These are phyloP conservation scores for Drosophila virilis DNA, from an alignment of 1,140 invertebrate genomes.

Conservation along the genomic window DNA sequence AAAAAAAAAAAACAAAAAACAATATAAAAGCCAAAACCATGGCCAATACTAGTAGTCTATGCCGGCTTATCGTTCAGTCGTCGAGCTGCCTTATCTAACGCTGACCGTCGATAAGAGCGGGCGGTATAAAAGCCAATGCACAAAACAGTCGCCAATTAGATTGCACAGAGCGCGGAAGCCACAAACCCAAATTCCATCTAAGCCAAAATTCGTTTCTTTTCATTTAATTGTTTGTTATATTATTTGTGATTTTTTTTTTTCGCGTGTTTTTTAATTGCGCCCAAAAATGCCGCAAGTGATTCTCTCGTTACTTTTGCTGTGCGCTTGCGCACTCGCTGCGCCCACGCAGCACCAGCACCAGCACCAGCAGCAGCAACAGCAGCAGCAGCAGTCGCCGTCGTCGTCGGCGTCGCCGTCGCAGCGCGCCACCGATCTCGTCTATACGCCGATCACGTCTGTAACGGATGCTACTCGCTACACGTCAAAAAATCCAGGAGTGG, in stretches of 20 bases:
- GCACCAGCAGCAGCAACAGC: not conserved
- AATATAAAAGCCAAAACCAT: conserved; percentile 13
- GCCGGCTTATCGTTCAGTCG: conserved; percentile 70
- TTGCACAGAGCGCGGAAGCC: conserved; percentile 37
- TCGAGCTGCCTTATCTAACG: conserved; percentile 55
- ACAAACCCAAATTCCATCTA: not conserved
- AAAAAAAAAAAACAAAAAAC: conserved; percentile 3
- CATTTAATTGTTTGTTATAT: not conserved
- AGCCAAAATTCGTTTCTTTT: not conserved
- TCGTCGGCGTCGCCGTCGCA: conserved; percentile 6
- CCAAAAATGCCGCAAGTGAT: conserved; percentile 33
- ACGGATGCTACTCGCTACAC: conserved; percentile 59
- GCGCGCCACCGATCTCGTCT: conserved; percentile 58
- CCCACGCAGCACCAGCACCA: conserved; percentile 11
- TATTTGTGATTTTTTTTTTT: conserved; percentile 18
- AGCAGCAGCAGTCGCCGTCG: not conserved
- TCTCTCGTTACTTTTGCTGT: conserved; percentile 12
- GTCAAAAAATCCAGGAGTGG: conserved; percentile 37
- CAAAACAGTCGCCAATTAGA: conserved; percentile 48
- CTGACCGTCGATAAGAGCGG: conserved; percentile 67
- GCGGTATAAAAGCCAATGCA: conserved; percentile 57
- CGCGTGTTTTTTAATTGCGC: not conserved
- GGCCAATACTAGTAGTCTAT: conserved; percentile 43
- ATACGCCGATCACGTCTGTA: conserved; percentile 63
- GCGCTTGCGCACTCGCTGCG: conserved; percentile 1